Conservation (phyloP, 2,888 invertebrate genomes). For the Dorcus parallelipipedus region DNA sequence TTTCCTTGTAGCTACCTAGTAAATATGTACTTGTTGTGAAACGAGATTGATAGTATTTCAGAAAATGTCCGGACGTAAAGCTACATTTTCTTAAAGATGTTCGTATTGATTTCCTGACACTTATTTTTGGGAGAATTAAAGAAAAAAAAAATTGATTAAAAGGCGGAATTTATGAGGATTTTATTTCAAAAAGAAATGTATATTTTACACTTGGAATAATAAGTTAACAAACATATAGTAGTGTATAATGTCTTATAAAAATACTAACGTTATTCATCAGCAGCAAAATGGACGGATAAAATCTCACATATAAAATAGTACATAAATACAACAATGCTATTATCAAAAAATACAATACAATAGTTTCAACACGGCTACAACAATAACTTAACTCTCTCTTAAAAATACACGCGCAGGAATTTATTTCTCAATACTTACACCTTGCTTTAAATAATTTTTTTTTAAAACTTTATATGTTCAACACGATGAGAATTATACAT, state of each 20-base stretch:
- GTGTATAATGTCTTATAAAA: slow-evolving; percentile 1
- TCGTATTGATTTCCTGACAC: no score
- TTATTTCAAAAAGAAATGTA: slow-evolving; percentile 2
- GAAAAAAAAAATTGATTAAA: no score
- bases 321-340: slow-evolving; percentile 1
- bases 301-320: slow-evolving; percentile 7
- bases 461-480: slow-evolving; percentile 3
- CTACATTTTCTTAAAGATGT: no score
- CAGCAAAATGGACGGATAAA: slow-evolving; percentile 11
- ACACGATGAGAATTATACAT: slow-evolving; percentile 5
- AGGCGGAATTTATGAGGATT: background rate
- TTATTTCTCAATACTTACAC: background rate
- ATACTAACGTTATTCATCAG: slow-evolving; percentile 1
- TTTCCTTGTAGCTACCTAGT: no score
- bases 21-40: no score
- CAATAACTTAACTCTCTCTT: background rate
- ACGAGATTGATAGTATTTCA: no score
- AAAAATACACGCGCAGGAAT: no score
- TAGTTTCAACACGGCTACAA: background rate
- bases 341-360: background rate
- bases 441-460: background rate
- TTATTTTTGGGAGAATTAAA: no score
- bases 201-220: slow-evolving; percentile 3
- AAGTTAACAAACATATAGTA: background rate
- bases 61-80: no score